phyloP scores from a whole-genome alignment of 2,888 invertebrate genomes.

The Acanthoscelides obtectus region DNA sequence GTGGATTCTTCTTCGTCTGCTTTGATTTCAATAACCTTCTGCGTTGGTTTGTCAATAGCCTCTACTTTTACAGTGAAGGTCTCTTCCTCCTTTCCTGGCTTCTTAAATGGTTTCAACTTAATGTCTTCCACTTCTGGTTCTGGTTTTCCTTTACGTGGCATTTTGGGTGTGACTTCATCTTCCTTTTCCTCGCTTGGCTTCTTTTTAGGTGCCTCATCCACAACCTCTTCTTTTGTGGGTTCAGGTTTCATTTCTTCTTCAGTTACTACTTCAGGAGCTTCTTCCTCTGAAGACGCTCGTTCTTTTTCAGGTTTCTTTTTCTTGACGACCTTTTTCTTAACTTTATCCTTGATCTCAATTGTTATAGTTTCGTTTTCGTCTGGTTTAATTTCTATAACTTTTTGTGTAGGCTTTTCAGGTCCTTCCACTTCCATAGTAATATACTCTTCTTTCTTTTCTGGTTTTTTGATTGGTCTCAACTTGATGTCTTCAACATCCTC shows the following conservation, averaged over 20 bases:
- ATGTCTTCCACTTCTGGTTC: slow-evolving; percentile 36
- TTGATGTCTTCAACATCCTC: slow-evolving; percentile 34
- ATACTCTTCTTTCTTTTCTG: slow-evolving; percentile 22
- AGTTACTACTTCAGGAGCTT: slow-evolving; percentile 40
- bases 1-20: slow-evolving; percentile 24
- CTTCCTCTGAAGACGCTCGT: slow-evolving; percentile 23
- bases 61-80: slow-evolving; percentile 9
- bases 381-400: slow-evolving; percentile 22
- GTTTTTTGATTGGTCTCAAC: slow-evolving; percentile 33
- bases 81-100: slow-evolving; percentile 27
- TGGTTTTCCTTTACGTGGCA: slow-evolving; percentile 33
- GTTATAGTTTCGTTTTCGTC: slow-evolving; percentile 28
- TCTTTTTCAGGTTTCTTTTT: slow-evolving; percentile 43
- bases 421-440: slow-evolving; percentile 12
- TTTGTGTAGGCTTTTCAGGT: slow-evolving; percentile 31
- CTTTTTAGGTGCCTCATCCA: slow-evolving; percentile 20
- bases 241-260: slow-evolving; percentile 37
- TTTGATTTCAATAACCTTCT: slow-evolving; percentile 24
- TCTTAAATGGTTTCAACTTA: slow-evolving; percentile 32
- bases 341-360: slow-evolving; percentile 27
- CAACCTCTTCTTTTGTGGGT: slow-evolving; percentile 23
- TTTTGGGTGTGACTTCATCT: slow-evolving; percentile 29
- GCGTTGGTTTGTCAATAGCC: slow-evolving; percentile 30
- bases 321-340: slow-evolving; percentile 36
- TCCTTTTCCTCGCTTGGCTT: slow-evolving; percentile 31